Percentiles rank a stretch among this genome's conserved stretches.
Evolutionary conservation across 92 coral and sea anemone genomes (phyloP).

Genomic region (Nematostella vectensis): DNA sequence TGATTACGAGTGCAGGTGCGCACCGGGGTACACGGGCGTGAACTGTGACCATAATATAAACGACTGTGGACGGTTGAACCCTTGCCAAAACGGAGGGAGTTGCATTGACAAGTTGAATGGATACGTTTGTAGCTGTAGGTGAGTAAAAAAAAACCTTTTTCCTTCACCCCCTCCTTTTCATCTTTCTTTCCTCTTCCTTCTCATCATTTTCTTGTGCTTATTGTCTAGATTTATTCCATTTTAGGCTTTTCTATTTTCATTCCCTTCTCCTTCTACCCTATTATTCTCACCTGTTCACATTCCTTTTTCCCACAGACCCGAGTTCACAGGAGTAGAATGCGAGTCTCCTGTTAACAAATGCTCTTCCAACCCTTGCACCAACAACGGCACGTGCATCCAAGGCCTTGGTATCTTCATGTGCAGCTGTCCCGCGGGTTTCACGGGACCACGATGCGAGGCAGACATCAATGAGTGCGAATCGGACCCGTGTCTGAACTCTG

Average conservation of each 20-base stretch:
- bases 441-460: slow-evolving; percentile 77
- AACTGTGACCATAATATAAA: slow-evolving; percentile 67
- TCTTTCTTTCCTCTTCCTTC: no score
- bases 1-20: slow-evolving; percentile 73
- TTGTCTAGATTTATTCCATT: no score
- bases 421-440: slow-evolving; percentile 62
- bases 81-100: slow-evolving; percentile 91
- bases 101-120: slow-evolving; percentile 73
- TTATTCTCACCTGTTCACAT: neutral
- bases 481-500: slow-evolving; percentile 81
- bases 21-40: slow-evolving; percentile 80
- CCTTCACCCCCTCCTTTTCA: no score
- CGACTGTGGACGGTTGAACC: slow-evolving; percentile 81
- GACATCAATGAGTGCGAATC: slow-evolving; percentile 73
- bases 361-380: slow-evolving; percentile 46
- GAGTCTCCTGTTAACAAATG: slow-evolving; percentile 55
- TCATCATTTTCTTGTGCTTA: no score
- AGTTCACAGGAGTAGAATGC: slow-evolving; percentile 73
- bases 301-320: slow-evolving; percentile 36
- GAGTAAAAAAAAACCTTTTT: neutral
- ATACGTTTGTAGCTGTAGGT: slow-evolving; percentile 91
- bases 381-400: slow-evolving; percentile 67
- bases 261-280: no score
- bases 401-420: slow-evolving; percentile 56
- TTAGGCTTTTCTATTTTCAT: neutral